Base-by-base conservation (phyloP, 2,888 invertebrate genomes). In the Drosophila siamana region DNA sequence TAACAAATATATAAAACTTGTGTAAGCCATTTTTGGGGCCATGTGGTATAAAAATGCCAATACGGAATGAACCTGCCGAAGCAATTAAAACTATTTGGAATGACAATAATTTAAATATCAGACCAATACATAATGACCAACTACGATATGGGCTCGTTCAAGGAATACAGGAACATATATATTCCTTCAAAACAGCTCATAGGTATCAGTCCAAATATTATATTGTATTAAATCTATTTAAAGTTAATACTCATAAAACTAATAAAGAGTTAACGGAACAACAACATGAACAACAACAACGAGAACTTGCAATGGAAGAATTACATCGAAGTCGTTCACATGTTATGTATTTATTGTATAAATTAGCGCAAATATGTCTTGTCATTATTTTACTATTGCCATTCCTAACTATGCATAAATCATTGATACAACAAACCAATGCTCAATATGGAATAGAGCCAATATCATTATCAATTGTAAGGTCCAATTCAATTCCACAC, bases 41-140 rank as follows among this genome's bases (percentile, higher is more conserved):
- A 81, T 81, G 77, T 73, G 66, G 69, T 76, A 70, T 71, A 60
- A 79, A 65, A 57, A 81, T 81, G 60, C 76, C 62, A 80, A 73
- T 79, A 64, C 66, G 56, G 50, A 79, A 66, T 67, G 54, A 82
- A 56, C 48, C 43, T 46, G 52, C 24, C 33, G 28, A 44, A 47
- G 57, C 52, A 60, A 63, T 73, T 56, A 50, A 62, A 63, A 68
- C 30, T 46, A 59, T 69, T 30, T 59, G 40, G 6, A 60, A 48
- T 38, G 64, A 50, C 56, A 52, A 51, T 46, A 26, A 50, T 43
- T 4, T 41, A 13, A 13, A 24, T 24, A 56, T 51, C 41, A n/a
- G 9, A 48, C n/a, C 6, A 44, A 56, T 47, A 8, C 40, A 48
- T 26, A 40, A 30, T n/a, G 43, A n/a, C n/a, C 9, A 22, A 2